Conservation (phyloP, 2,797 vertebrate species). For the Microctenopoma stevenorrisi region DNA sequence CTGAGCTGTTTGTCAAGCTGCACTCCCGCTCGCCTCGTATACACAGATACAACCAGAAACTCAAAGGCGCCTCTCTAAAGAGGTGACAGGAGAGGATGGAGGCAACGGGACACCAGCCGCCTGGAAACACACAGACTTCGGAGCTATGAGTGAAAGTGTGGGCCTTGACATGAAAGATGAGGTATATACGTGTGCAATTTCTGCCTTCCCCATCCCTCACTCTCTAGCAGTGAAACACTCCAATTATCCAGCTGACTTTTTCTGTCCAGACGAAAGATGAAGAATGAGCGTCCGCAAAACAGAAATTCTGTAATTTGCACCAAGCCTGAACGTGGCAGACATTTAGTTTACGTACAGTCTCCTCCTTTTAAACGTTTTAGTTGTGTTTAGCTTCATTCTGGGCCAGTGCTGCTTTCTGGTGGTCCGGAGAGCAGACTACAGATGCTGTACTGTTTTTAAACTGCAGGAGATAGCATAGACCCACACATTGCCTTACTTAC, state of each 20-base stretch:
- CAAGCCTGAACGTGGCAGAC: constrained; percentile 60
- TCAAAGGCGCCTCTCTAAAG: constrained; percentile 90
- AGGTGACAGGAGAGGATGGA: constrained; percentile 92
- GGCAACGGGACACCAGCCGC: constrained; percentile 47
- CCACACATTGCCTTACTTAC: constrained; percentile 76
- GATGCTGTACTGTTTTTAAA: constrained; percentile 72
- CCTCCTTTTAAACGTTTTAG: constrained; percentile 42
- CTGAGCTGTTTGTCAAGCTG: constrained; percentile 97
- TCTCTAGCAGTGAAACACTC: constrained; percentile 60
- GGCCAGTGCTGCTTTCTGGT: constrained; percentile 59
- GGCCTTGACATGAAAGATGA: constrained; percentile 34
- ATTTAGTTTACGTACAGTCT: constrained; percentile 40
- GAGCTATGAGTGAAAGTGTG: constrained; percentile 36
- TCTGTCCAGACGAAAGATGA: constrained; percentile 39
- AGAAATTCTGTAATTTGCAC: constrained; percentile 70
- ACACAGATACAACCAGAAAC: constrained; percentile 93
- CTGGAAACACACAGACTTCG: constrained; percentile 46
- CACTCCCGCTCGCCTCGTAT: constrained; percentile 95
- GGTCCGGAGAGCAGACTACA: constrained; percentile 56
- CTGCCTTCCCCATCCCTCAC: constrained; percentile 48
- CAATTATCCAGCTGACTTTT: constrained; percentile 25
- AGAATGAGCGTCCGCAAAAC: constrained; percentile 45
- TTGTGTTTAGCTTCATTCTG: constrained; percentile 63
- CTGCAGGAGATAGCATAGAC: constrained; percentile 65
- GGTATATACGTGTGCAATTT: constrained; percentile 38